Evolutionary conservation across 2,113 vertebrate genomes (phyloP).

Genomic region (Anhinga anhinga): DNA sequence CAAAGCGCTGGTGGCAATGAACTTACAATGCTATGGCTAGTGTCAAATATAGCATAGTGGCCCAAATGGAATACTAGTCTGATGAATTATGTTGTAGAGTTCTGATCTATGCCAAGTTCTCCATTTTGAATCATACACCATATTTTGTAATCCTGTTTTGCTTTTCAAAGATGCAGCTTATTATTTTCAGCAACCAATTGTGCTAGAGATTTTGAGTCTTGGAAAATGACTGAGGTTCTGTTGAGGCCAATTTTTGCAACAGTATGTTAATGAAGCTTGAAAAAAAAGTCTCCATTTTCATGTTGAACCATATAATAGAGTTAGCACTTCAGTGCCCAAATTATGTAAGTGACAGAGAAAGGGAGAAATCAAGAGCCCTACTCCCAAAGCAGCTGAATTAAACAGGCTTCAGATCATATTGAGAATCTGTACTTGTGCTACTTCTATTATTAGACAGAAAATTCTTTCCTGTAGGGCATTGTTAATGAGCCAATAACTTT

Average conservation of each 20-base stretch:
- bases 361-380: conserved; percentile 27
- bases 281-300: conserved; percentile 31
- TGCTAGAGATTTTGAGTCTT: not conserved
- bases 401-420: conserved; percentile 30
- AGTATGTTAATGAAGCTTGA: conserved; percentile 45
- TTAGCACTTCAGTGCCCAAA: conserved; percentile 62
- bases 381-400: conserved; percentile 53
- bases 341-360: conserved; percentile 52
- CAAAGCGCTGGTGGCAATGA: not conserved
- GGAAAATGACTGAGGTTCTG: conserved; percentile 38
- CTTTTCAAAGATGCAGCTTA: not conserved
- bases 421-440: conserved; percentile 17
- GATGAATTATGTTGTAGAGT: not conserved
- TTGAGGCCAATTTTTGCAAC: conserved; percentile 32
- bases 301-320: conserved; percentile 48
- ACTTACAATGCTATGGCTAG: not conserved
- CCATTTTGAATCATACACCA: not conserved
- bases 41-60: not conserved
- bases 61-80: not conserved
- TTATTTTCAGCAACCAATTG: not conserved
- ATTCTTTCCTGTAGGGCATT: conserved; percentile 40
- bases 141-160: not conserved
- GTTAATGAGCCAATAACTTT: conserved; percentile 34
- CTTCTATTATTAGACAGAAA: conserved; percentile 37
- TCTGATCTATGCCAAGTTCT: not conserved